Evolutionary conservation across 2,797 vertebrate genomes (phyloP), one percentile per base, ranked within the genome.

Genomic region (Hoplostethus mediterraneus): DNA sequence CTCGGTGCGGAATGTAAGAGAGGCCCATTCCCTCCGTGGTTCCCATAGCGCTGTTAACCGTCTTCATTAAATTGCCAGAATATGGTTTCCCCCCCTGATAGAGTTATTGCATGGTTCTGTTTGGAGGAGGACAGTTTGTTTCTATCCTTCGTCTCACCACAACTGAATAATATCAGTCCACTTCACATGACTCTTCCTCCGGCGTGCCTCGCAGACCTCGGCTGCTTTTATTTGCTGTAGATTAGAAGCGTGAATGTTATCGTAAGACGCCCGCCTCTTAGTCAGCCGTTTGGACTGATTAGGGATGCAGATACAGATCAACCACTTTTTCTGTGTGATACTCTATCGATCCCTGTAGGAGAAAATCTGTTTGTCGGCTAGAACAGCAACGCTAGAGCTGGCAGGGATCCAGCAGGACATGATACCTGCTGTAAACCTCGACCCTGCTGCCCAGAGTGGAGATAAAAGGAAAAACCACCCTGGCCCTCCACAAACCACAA

Each of bases 41-140:
- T 66, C 28, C 48, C 62, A 66, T 60, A 60, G 25, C 59, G 45
- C 47, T 44, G 36, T 47, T 48, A 45, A 51, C 47, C 56, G 30
- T 33, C 56, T 28, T 51, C 47, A 49, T 63, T 63, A 36, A 49
- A 28, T 30, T n/a, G 17, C 47, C 56, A 52, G 45, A 52, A 58
- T 51, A 59, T 68, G 55, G 45, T 68, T 68, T 68, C 10, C 47
- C 47, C 31, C 33, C 12, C 21, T 28, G 53, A 31, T 55, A 21
- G 47, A 64, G 47, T 38, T n/a, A 21, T 36, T 52, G 48, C 31
- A 40, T 21, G 56, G 49, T 33, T 33, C 14, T 55, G 53, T 14
- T 11, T 3, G 3, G 13, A 48, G 47, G 13, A 16, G 47, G 13
- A 8, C 47, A 48, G 53, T 55, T 30, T 55, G 28, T 55, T 31